Evolutionary conservation across 2,113 vertebrate genomes (phyloP).

Genomic region (Pristiophorus japonicus): DNA sequence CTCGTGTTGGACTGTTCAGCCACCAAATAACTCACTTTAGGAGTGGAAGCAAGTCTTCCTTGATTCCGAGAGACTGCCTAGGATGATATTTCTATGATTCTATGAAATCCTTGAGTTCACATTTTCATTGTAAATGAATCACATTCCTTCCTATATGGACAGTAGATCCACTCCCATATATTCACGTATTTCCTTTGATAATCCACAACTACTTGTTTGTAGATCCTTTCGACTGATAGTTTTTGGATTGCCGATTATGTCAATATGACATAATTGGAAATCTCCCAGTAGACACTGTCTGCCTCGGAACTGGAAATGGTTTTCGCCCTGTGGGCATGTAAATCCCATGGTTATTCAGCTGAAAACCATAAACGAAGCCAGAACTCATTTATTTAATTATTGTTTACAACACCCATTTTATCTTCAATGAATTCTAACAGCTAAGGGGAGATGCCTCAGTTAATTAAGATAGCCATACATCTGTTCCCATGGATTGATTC

Average conservation of each 20-base stretch:
- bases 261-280: not conserved
- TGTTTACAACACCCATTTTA: not conserved
- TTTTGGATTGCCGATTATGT: not conserved
- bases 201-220: not conserved
- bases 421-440: not conserved
- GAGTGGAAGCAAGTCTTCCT: too few relatives aligned
- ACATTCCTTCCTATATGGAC: not conserved
- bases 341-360: not conserved
- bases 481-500: not conserved
- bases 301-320: not conserved
- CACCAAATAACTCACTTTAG: too few relatives aligned
- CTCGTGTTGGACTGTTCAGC: too few relatives aligned
- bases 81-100: too few relatives aligned
- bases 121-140: not conserved
- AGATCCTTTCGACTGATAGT: not conserved
- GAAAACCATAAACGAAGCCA: not conserved
- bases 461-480: not conserved
- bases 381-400: not conserved
- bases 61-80: too few relatives aligned
- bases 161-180: not conserved
- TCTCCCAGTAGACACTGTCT: not conserved
- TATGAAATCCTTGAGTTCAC: not conserved
- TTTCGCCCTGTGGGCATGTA: not conserved
- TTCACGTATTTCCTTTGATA: not conserved
- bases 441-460: not conserved